Conservation (phyloP, 2,888 invertebrate species). For the Megamerina dolium region DNA sequence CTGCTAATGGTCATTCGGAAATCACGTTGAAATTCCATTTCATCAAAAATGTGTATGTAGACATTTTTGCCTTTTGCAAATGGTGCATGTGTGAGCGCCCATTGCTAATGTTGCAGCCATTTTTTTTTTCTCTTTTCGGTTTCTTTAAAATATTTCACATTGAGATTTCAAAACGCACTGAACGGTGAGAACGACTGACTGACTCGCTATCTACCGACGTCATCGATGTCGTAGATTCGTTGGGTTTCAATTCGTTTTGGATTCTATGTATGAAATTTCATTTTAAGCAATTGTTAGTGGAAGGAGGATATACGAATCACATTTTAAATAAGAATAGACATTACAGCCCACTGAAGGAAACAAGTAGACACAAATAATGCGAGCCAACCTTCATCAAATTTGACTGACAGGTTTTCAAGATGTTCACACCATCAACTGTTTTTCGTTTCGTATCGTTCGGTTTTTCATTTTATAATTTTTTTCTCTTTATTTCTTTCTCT, state of each 20-base stretch:
- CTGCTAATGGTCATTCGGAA: slow-evolving; percentile 22
- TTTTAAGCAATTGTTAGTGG: too few species aligned
- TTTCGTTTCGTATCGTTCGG: too few species aligned
- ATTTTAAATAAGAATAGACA: slow-evolving; percentile 5
- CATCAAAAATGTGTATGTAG: not conserved
- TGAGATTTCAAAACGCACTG: too few species aligned
- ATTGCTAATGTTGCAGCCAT: too few species aligned
- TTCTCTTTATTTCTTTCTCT: not conserved
- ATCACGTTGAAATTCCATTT: slow-evolving; percentile 19
- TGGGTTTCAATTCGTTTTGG: too few species aligned
- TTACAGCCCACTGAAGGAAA: slow-evolving; percentile 1
- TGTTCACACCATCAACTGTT: slow-evolving; percentile 37
- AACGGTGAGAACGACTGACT: too few species aligned
- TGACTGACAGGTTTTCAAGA: slow-evolving; percentile 47
- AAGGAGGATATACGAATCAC: slow-evolving; percentile 14
- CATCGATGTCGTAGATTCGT: too few species aligned
- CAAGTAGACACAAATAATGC: not conserved
- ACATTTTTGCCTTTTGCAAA: slow-evolving; percentile 6
- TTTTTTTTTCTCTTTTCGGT: too few species aligned
- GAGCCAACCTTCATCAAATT: slow-evolving; percentile 41
- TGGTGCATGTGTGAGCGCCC: too few species aligned
- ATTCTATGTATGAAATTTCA: too few species aligned
- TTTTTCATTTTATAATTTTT: slow-evolving; percentile 1
- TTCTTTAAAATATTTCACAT: too few species aligned
- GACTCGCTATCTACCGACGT: too few species aligned